Evolutionary conservation across 1,140 invertebrate genomes (phyloP), one percentile per base, ranked within the genome.

Genomic region (Halictus rubicundus): DNA sequence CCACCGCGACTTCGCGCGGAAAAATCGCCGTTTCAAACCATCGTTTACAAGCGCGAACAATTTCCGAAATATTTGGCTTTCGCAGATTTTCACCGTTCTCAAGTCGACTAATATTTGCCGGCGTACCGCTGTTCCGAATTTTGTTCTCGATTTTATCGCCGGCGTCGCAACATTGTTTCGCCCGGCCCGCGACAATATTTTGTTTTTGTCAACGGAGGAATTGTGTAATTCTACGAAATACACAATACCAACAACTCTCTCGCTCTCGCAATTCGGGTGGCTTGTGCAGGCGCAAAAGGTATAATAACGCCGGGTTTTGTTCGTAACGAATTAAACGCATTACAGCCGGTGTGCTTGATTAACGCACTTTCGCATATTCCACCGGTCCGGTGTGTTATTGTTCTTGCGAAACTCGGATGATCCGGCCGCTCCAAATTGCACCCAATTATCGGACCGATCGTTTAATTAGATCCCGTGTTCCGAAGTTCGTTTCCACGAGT

Each of bases 361-460:
- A 37, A 60, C 39, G 46, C 74, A 7, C 12, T 39, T 59, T 57
- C 27, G 2, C 12, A 9, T n/a, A 10, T 21, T 16, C 9, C 64
- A 39, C 2, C 19, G 21, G 19, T 7, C n/a, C 27, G n/a, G 10
- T 1, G 5, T 5, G 7, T 65, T 37, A 68, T 82, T 82, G 66
- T 46, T 42, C 27, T 46, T 46, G 42, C 9, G 12, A 46, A 46
- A 46, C 42, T 46, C 54, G 68, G 52, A 52, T 85, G 75, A 84
- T 85, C 60, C 32, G 54, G 23, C 25, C 25, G 46, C 60, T 52
- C 73, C 57, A 46, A 82, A 79, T 27, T 70, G 71, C 68, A 32
- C 39, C 77, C 68, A 88, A 88, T 88, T 88, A 88, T 85, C 74
- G 80, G 54, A 80, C 78, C 82, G 85, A 88, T 89, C 84, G 85